Conservation (phyloP, 23 tunicate genomes). For the Oikopleura albicans region DNA sequence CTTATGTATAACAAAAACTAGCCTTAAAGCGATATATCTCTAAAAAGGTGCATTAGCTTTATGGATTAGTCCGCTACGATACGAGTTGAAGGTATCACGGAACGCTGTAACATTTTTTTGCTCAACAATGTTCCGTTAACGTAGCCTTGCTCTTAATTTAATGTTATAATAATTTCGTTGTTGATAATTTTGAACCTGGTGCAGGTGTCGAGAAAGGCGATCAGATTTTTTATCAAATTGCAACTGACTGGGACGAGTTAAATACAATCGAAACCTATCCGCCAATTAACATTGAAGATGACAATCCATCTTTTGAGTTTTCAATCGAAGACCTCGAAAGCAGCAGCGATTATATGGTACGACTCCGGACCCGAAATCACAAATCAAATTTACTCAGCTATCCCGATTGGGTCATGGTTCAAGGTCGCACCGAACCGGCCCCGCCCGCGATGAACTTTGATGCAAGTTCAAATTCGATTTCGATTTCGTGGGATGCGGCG, state of each 20-base stretch:
- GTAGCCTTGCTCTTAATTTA: too few relatives aligned
- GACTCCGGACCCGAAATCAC: background rate
- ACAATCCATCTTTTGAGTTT: background rate
- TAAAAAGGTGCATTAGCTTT: too few relatives aligned
- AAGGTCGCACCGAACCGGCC: background rate
- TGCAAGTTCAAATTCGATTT: background rate
- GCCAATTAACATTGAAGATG: background rate
- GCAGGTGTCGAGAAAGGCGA: background rate
- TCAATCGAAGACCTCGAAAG: background rate
- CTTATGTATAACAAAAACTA: too few relatives aligned
- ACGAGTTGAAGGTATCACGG: too few relatives aligned
- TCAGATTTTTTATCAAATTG: background rate
- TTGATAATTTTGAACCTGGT: too few relatives aligned
- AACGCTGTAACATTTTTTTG: too few relatives aligned
- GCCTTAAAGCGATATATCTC: too few relatives aligned
- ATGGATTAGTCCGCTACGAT: too few relatives aligned
- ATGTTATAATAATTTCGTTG: too few relatives aligned
- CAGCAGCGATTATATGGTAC: background rate
- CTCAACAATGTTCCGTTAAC: too few relatives aligned
- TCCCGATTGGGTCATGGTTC: background rate
- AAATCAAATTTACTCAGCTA: background rate
- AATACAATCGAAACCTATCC: background rate
- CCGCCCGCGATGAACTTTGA: background rate
- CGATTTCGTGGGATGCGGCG: background rate
- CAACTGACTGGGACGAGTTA: background rate